These are phyloP conservation scores for Cantharis rufa DNA, from an alignment of 2,888 invertebrate species.

Conservation along the genomic window DNA sequence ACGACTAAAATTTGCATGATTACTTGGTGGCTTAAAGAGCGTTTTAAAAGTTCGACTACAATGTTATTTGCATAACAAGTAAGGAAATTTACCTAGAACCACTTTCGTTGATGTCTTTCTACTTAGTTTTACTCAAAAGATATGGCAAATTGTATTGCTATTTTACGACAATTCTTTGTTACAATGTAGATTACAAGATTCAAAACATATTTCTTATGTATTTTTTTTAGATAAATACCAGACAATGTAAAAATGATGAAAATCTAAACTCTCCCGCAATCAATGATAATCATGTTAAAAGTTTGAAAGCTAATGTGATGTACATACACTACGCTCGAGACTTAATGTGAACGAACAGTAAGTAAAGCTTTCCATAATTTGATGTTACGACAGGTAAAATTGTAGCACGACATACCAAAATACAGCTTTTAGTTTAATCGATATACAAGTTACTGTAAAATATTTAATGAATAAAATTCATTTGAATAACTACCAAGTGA, in stretches of 20 bases:
- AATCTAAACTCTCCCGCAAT: background rate
- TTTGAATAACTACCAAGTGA: background rate
- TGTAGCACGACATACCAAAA: background rate
- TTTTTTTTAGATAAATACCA: background rate
- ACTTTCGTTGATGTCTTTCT: constrained; percentile 51
- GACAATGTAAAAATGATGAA: background rate
- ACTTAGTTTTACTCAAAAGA: constrained; percentile 46
- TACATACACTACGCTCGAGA: background rate
- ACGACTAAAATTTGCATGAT: constrained; percentile 47
- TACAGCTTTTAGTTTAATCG: constrained; percentile 2
- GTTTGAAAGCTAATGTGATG: background rate
- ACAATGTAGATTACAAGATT: constrained; percentile 35
- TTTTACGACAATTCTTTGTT: constrained; percentile 44
- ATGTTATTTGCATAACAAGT: constrained; percentile 55
- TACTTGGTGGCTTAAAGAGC: constrained; percentile 51
- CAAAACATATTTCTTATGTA: background rate
- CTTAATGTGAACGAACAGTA: background rate
- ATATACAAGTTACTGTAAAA: background rate
- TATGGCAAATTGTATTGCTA: constrained; percentile 51
- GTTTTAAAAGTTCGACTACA: constrained; percentile 56
- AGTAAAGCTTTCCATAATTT: background rate
- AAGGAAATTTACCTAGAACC: constrained; percentile 44
- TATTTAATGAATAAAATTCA: background rate
- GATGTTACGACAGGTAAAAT: background rate
- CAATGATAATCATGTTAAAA: background rate